Evolutionary conservation across 2,797 vertebrate genomes (phyloP).

Genomic region (Artibeus lituratus): DNA sequence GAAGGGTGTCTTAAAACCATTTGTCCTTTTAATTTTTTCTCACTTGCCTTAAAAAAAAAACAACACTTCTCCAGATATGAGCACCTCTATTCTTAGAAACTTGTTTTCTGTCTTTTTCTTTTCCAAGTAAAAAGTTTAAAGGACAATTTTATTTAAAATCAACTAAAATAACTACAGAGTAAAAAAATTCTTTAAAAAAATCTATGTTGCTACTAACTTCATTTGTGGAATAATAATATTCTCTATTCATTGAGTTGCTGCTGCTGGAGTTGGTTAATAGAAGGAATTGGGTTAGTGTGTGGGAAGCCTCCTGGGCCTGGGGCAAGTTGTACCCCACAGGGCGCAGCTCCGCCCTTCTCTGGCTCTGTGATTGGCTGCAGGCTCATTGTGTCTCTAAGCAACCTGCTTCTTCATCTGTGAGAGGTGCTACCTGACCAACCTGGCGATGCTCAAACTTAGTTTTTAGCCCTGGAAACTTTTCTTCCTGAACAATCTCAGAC

Average conservation of each 20-base stretch:
- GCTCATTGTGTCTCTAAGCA: neutral
- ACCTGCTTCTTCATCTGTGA: neutral
- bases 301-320: neutral
- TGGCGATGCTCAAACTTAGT: neutral
- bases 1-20: conserved; percentile 76
- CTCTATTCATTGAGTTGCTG: neutral
- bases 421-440: too few species aligned
- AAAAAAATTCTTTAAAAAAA: neutral
- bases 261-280: neutral
- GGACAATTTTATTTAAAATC: neutral
- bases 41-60: neutral
- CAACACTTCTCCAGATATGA: neutral
- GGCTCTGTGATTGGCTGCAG: neutral
- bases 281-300: neutral
- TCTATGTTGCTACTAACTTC: neutral
- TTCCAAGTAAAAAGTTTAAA: neutral
- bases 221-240: neutral
- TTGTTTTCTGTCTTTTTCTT: neutral
- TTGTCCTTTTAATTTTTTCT: neutral
- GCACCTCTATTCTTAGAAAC: neutral
- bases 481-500: neutral
- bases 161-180: neutral
- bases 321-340: rapidly evolving
- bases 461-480: neutral
- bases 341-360: rapidly evolving